These are phyloP conservation scores for Pseudomyrmex pallidus DNA, from an alignment of 1,140 invertebrate species.

Conservation along the genomic window DNA sequence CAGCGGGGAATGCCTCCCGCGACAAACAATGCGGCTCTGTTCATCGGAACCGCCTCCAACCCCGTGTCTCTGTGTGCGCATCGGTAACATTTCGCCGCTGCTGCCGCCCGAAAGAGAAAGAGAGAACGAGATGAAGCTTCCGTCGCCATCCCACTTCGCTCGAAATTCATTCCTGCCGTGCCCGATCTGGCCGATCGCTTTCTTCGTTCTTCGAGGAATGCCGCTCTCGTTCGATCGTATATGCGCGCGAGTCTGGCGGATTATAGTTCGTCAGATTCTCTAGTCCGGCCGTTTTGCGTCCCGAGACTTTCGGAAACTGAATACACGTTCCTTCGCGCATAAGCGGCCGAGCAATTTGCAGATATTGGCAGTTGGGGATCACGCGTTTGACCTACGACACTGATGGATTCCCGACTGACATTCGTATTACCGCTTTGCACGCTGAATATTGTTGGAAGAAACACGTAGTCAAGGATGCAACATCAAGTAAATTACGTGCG, in stretches of 20 bases:
- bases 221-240: slow-evolving; percentile 54
- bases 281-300: slow-evolving; percentile 38
- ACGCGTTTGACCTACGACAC: not conserved
- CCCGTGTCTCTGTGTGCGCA: slow-evolving; percentile 52
- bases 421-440: slow-evolving; percentile 13
- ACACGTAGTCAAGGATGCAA: no score
- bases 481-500: not conserved
- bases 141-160: slow-evolving; percentile 58
- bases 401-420: slow-evolving; percentile 14
- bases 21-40: slow-evolving; percentile 82
- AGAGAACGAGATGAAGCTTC: slow-evolving; percentile 27
- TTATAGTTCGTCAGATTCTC: slow-evolving; percentile 59
- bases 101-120: not conserved
- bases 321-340: slow-evolving; percentile 41
- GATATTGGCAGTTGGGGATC: slow-evolving; percentile 19
- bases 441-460: not conserved
- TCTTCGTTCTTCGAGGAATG: slow-evolving; percentile 58
- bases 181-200: slow-evolving; percentile 51
- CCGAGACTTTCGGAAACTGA: slow-evolving; percentile 44
- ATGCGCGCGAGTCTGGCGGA: slow-evolving; percentile 38
- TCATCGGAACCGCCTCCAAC: slow-evolving; percentile 69
- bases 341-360: slow-evolving; percentile 36
- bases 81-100: slow-evolving; percentile 66
- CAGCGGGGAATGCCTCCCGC: slow-evolving; percentile 77
- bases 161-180: slow-evolving; percentile 66